Percentiles rank a stretch among this genome's conserved stretches.
phyloP scores from a whole-genome alignment of 2,888 invertebrate species.

The Eledona agricola region DNA sequence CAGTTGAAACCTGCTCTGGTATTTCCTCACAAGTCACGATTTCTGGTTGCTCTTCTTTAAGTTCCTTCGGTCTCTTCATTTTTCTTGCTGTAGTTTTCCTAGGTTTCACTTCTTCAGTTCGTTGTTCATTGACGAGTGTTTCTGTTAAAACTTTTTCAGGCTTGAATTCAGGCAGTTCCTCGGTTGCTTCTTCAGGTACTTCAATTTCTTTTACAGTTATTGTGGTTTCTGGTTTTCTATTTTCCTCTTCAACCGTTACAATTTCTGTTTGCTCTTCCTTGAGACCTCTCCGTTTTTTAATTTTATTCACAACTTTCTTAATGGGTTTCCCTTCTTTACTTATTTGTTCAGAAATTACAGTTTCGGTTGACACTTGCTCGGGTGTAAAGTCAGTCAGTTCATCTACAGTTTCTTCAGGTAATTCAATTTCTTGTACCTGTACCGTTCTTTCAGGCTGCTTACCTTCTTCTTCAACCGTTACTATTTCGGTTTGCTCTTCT shows the following conservation, averaged over 20 bases:
- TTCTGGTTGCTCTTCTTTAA: slow-evolving; percentile 46
- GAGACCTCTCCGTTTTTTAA: slow-evolving; percentile 50
- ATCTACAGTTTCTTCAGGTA: slow-evolving; percentile 45
- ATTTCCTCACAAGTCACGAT: slow-evolving; percentile 58
- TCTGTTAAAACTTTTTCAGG: slow-evolving; percentile 43
- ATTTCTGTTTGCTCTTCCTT: slow-evolving; percentile 51
- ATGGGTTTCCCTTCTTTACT: slow-evolving; percentile 44
- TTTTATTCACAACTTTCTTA: slow-evolving; percentile 45
- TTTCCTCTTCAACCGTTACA: slow-evolving; percentile 53
- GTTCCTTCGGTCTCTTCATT: slow-evolving; percentile 55
- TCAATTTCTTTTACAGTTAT: slow-evolving; percentile 33
- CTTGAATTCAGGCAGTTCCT: slow-evolving; percentile 34
- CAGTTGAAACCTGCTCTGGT: slow-evolving; percentile 41
- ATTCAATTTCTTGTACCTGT: slow-evolving; percentile 47
- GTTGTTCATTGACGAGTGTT: slow-evolving; percentile 53
- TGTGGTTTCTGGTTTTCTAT: slow-evolving; percentile 58
- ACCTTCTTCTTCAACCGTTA: slow-evolving; percentile 55
- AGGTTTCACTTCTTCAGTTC: slow-evolving; percentile 56
- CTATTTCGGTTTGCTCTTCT: slow-evolving; percentile 47
- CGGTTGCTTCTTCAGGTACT: slow-evolving; percentile 15
- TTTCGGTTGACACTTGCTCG: slow-evolving; percentile 41
- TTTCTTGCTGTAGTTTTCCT: slow-evolving; percentile 46
- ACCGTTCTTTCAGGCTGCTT: slow-evolving; percentile 47
- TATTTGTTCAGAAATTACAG: slow-evolving; percentile 36
- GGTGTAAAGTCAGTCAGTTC: slow-evolving; percentile 33